phyloP scores from a whole-genome alignment of 2,888 invertebrate species.

The Diarsia dahlii region DNA sequence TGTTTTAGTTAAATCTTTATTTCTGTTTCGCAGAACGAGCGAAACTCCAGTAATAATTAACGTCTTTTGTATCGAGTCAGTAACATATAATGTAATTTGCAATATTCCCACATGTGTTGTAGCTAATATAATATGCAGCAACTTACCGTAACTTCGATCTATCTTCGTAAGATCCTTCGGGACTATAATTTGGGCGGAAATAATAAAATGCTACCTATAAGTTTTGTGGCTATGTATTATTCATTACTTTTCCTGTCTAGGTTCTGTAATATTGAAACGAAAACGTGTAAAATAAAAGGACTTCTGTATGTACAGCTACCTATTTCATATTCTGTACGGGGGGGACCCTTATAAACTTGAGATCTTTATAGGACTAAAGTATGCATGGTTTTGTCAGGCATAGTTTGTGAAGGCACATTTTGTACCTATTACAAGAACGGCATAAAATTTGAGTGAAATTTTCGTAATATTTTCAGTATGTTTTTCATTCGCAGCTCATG shows the following conservation, averaged over 20 bases:
- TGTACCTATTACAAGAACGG: constrained; percentile 32
- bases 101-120: constrained; percentile 69
- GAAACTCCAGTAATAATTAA: constrained; percentile 50
- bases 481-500: constrained; percentile 34
- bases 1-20: constrained; percentile 33
- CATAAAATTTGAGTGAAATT: constrained; percentile 36
- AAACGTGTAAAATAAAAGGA: constrained; percentile 54
- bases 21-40: constrained; percentile 21
- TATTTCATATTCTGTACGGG: constrained; percentile 52
- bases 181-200: constrained; percentile 78
- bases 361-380: constrained; percentile 53
- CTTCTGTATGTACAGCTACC: constrained; percentile 19
- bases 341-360: constrained; percentile 53
- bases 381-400: constrained; percentile 46
- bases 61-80: constrained; percentile 33
- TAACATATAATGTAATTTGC: constrained; percentile 66
- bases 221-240: constrained; percentile 76
- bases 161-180: constrained; percentile 69
- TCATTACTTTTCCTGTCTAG: constrained; percentile 63
- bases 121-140: constrained; percentile 78
- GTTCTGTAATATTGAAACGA: constrained; percentile 57
- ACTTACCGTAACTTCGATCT: constrained; percentile 74
- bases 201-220: constrained; percentile 81
- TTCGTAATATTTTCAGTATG: constrained; percentile 27
- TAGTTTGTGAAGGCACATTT: constrained; percentile 40